phyloP scores from a whole-genome alignment of 1,140 invertebrate genomes.

The Dryas iulia region DNA sequence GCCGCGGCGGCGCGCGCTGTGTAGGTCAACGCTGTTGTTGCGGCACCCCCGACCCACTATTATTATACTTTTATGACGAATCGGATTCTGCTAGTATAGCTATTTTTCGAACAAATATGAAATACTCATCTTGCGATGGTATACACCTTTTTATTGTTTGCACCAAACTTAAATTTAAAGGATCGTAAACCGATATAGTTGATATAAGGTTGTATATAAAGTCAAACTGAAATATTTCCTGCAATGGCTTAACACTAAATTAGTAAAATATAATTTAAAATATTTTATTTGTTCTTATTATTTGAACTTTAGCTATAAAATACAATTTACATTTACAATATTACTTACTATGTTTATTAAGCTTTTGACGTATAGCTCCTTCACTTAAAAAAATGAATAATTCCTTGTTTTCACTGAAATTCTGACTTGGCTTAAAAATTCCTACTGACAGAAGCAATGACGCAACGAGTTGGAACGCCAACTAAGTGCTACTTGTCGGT shows the following conservation, averaged over 20 bases:
- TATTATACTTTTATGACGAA: constrained; percentile 80
- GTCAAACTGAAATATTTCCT: too few relatives aligned
- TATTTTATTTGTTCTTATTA: too few relatives aligned
- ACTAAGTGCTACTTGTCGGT: constrained; percentile 29
- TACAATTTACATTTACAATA: too few relatives aligned
- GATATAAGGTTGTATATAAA: too few relatives aligned
- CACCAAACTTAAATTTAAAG: neutral
- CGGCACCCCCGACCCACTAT: constrained; percentile 75
- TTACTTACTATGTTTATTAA: constrained; percentile 19
- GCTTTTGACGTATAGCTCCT: constrained; percentile 69
- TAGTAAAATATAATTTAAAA: neutral
- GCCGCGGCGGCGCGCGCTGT: constrained; percentile 76
- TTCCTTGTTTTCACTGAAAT: neutral
- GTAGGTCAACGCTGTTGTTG: constrained; percentile 73
- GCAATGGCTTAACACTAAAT: too few relatives aligned
- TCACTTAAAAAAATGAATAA: constrained; percentile 41
- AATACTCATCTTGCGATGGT: constrained; percentile 8
- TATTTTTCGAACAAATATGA: constrained; percentile 42
- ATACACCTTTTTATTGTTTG: neutral
- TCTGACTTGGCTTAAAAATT: constrained; percentile 14
- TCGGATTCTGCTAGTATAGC: constrained; percentile 62
- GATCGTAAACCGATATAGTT: too few relatives aligned
- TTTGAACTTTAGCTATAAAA: too few relatives aligned
- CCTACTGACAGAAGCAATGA: constrained; percentile 28
- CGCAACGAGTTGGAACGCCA: constrained; percentile 33